Evolutionary conservation across 2,888 invertebrate species (phyloP).

Genomic region (Eucera pruinosa): DNA sequence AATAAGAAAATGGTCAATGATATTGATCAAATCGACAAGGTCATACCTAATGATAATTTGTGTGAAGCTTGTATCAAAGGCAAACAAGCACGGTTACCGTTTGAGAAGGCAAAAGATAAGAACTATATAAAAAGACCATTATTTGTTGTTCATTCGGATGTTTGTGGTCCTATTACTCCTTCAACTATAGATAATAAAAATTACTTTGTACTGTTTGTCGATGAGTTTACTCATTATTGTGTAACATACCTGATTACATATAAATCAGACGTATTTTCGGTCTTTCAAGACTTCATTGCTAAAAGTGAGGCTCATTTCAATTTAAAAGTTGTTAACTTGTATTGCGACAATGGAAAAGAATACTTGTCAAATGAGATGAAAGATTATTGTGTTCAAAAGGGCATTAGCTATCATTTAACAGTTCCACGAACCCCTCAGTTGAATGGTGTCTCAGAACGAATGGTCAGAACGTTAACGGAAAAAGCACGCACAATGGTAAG

Average conservation of each 20-base stretch:
- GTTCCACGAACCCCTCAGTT: conserved; percentile 65
- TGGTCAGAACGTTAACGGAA: conserved; percentile 74
- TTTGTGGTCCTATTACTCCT: conserved; percentile 9
- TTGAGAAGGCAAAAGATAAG: neutral
- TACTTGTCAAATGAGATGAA: conserved; percentile 4
- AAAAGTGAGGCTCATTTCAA: neutral
- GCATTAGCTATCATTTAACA: conserved; percentile 26
- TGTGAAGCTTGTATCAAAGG: neutral
- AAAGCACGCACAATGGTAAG: conserved; percentile 54
- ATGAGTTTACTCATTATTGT: neutral
- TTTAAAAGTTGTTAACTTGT: conserved; percentile 4
- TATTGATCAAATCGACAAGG: neutral
- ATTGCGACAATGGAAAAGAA: neutral
- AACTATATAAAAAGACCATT: neutral
- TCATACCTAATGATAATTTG: neutral
- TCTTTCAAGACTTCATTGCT: conserved; percentile 1
- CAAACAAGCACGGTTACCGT: neutral
- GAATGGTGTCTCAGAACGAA: conserved; percentile 66
- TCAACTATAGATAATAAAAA: neutral
- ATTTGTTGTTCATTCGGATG: neutral
- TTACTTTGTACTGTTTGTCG: no score
- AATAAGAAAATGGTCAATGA: neutral
- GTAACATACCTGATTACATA: conserved; percentile 2
- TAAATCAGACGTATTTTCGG: no score
- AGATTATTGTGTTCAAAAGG: neutral